Percentiles rank a stretch among this genome's conserved stretches.
phyloP scores from a whole-genome alignment of 2,113 vertebrate genomes.

The Albula goreensis region DNA sequence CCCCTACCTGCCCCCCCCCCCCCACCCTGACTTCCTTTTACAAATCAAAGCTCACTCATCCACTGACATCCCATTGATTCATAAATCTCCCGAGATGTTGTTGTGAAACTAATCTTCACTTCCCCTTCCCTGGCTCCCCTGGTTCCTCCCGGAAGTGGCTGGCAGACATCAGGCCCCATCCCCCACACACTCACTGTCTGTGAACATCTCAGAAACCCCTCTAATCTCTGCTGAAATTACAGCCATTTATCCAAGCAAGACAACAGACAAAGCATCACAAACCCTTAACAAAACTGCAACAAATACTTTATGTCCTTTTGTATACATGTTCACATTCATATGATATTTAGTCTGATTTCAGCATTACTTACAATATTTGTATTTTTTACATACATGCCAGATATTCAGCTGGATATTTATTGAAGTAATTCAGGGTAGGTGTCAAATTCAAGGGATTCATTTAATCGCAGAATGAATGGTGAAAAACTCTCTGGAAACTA shows the following conservation, averaged over 20 bases:
- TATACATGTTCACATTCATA: no score
- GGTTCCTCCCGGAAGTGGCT: background rate
- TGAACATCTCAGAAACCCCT: background rate
- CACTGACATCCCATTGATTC: background rate
- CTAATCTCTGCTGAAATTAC: background rate
- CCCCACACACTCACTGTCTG: background rate
- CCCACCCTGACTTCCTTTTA: background rate
- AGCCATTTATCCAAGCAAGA: background rate
- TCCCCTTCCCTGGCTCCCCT: background rate
- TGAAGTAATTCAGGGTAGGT: no score
- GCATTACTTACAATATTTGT: no score
- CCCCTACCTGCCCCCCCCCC: background rate
- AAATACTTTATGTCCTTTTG: no score
- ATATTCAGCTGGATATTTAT: no score
- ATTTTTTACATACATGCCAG: no score
- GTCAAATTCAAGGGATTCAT: no score
- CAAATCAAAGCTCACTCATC: background rate
- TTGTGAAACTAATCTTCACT: background rate
- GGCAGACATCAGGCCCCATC: background rate
- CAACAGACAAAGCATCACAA: background rate
- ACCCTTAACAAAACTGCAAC: no score
- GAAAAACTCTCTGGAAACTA: no score
- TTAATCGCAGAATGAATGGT: no score
- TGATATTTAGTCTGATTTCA: no score
- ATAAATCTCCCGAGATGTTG: background rate